Conservation (phyloP, 37 sponge, comb jelly and placozoan species). For the Axinella damicornis region DNA sequence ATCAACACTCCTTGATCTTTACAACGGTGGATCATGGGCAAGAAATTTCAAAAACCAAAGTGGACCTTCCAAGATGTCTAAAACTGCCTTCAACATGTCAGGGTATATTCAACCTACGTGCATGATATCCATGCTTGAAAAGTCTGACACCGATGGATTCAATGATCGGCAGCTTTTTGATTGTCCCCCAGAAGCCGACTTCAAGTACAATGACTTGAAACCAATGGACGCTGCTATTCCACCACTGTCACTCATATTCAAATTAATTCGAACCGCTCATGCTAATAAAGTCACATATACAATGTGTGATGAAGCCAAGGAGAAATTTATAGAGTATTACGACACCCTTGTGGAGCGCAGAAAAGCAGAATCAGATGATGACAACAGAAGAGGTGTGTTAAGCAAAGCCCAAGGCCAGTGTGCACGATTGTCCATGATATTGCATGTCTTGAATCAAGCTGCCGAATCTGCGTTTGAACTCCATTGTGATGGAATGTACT, state of each 20-base stretch:
- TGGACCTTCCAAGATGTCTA: background rate
- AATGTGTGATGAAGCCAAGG: background rate
- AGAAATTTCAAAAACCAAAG: constrained; percentile 5
- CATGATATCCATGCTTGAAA: background rate
- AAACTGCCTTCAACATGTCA: constrained; percentile 26
- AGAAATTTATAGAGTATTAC: background rate
- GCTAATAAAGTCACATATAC: background rate
- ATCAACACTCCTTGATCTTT: constrained; percentile 7
- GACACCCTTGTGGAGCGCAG: background rate
- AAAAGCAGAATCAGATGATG: constrained; percentile 1
- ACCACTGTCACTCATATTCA: background rate
- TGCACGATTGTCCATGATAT: too few relatives aligned
- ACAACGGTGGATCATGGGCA: constrained; percentile 21
- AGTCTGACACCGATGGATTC: background rate
- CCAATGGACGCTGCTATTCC: background rate
- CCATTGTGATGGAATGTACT: too few relatives aligned
- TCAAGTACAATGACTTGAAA: background rate
- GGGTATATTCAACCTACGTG: constrained; percentile 20
- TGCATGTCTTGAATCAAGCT: too few relatives aligned
- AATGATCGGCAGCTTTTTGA: constrained; percentile 18
- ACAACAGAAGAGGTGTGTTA: constrained; percentile 9
- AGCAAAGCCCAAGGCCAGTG: background rate
- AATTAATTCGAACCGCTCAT: background rate
- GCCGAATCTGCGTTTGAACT: too few relatives aligned
- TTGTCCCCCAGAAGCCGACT: constrained; percentile 12